Conservation (phyloP, 2,888 invertebrate species). For the Ennomos erosarius region DNA sequence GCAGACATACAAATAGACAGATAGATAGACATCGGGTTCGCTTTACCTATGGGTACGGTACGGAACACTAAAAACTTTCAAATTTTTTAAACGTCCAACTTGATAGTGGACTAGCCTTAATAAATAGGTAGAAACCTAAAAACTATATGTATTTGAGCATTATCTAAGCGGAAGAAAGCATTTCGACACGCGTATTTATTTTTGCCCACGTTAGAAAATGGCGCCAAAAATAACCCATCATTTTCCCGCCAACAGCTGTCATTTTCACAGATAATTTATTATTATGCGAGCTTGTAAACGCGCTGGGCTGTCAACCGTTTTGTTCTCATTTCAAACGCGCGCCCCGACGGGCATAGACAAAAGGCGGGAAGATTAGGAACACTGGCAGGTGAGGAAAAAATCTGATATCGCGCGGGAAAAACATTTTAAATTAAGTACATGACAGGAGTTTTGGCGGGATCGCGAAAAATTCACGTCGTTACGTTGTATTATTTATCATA, state of each 20-base stretch:
- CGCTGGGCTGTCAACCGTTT: conserved; percentile 62
- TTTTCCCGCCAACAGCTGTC: conserved; percentile 40
- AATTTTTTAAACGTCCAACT: too few species aligned
- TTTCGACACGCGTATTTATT: background rate
- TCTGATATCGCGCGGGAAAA: conserved; percentile 32
- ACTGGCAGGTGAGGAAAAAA: conserved; percentile 53
- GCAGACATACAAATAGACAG: too few species aligned
- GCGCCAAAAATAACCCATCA: conserved; percentile 32
- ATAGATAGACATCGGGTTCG: too few species aligned
- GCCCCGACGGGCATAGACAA: conserved; percentile 61
- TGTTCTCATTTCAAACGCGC: conserved; percentile 64
- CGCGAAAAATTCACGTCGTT: too few species aligned
- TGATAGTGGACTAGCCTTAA: too few species aligned
- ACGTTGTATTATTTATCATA: too few species aligned
- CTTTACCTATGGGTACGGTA: too few species aligned
- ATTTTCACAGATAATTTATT: conserved; percentile 46
- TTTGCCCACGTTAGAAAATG: conserved; percentile 4
- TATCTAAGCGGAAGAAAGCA: too few species aligned
- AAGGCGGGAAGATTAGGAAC: conserved; percentile 60
- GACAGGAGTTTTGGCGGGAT: too few species aligned
- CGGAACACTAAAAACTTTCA: too few species aligned
- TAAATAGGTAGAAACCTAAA: too few species aligned
- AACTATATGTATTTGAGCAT: too few species aligned
- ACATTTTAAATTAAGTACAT: background rate
- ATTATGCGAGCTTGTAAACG: conserved; percentile 64